Base-by-base conservation (phyloP, 2,113 vertebrate genomes). In the Megaptera novaeangliae region DNA sequence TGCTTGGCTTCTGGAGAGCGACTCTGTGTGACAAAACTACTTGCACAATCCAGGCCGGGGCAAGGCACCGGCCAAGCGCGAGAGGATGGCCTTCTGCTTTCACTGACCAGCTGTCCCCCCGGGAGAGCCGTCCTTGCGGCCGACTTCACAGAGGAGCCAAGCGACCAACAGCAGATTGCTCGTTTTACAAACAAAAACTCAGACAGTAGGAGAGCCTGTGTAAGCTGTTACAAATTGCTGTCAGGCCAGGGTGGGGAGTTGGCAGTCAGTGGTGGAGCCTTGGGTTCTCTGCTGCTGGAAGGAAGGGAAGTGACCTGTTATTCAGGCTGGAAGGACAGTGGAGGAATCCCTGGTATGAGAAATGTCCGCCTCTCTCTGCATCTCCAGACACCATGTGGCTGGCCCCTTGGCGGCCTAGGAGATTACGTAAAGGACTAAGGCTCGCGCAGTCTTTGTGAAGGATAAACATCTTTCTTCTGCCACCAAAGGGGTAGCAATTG, bases 341-440 rank as follows among this genome's bases (percentile, higher is more conserved):
- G 86, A 98, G 96, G 98, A 98, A 98, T 98, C 95, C 92, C 63
- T 98, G 98, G 98, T 91, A 98, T 98, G 98, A 98, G 97, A 98
- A 93, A 71, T 82, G 97, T 96, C 96, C 39, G 55, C 93, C 97
- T 98, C 94, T 59, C 97, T 77, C 83, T 88, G 89, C 94, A 95
- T 98, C 97, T 98, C 96, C 96, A 95, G 97, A 96, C 88, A 97
- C 97, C 98, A 98, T 97, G 98, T 98, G 98, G 98, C 98, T 61
- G 91, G 97, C 96, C 97, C 97, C 96, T 98, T 98, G 98, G 98
- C 98, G 98, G 98, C 84, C 96, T 59, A 97, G 63, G 94, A 97
- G 92, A 97, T 98, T 97, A 96, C n/a, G 23, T 93, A 97, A 96
- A 98, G 64, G 55, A 88, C 92, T 97, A 96, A 98, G 93, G 52